Conservation (phyloP, 2,113 vertebrate genomes). For the Aramus guarauna region DNA sequence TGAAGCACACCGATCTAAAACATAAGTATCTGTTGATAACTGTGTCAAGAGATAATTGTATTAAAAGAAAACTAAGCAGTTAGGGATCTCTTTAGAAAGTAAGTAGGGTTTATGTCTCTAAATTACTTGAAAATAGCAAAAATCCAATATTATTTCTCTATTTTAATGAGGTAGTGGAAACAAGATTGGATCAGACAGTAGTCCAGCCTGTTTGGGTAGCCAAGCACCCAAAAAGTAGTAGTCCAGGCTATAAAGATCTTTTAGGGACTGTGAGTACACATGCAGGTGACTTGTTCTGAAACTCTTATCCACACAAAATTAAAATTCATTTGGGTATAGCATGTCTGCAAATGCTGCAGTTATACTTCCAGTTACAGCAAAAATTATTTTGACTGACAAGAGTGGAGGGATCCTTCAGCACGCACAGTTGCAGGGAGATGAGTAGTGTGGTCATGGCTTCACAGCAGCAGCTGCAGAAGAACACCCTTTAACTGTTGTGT, state of each 20-base stretch:
- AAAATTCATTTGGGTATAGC: neutral
- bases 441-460: neutral
- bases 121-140: neutral
- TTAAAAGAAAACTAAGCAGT: neutral
- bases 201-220: neutral
- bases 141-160: neutral
- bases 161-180: neutral
- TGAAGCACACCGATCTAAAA: neutral
- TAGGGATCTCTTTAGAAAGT: neutral
- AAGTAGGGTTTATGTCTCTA: neutral
- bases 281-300: neutral
- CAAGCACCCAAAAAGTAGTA: neutral
- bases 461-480: neutral
- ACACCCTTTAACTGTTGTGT: neutral
- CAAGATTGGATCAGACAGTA: neutral
- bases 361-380: neutral
- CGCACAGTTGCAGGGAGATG: rapidly evolving
- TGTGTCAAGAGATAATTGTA: neutral
- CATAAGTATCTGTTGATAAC: neutral
- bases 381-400: neutral
- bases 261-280: neutral
- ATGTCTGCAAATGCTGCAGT: neutral
- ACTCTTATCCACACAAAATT: neutral
- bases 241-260: neutral
- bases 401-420: neutral